Percentiles rank a stretch among this genome's conserved stretches.
Conservation (phyloP, 2,113 vertebrate genomes). For the Chunga burmeisteri region DNA sequence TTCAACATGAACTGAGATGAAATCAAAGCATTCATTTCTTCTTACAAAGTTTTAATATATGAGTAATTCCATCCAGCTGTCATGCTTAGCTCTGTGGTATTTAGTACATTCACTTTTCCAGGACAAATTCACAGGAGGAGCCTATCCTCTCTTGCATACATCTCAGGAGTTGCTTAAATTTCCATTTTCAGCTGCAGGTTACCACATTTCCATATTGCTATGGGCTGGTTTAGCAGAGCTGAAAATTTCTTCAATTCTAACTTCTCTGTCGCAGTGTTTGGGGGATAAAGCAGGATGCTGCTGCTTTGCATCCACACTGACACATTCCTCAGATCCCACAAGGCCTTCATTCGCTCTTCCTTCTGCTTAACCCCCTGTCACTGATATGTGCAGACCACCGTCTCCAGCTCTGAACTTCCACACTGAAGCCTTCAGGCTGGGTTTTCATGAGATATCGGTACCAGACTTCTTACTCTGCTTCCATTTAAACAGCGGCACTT, state of each 20-base stretch:
- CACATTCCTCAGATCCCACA: background rate
- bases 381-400: accelerated
- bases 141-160: background rate
- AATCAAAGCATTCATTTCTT: background rate
- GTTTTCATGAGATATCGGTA: background rate
- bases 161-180: background rate
- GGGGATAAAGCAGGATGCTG: background rate
- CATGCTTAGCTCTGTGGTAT: background rate
- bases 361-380: background rate
- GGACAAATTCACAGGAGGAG: background rate
- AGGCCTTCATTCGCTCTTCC: background rate
- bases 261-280: background rate
- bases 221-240: background rate
- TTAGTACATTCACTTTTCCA: background rate
- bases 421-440: background rate
- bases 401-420: background rate
- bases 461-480: background rate
- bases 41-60: background rate
- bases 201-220: background rate
- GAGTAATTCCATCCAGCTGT: background rate
- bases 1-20: background rate
- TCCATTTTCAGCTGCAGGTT: background rate
- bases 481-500: background rate
- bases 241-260: background rate
- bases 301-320: background rate